A percentile compares a stretch with the other conserved stretches of the same genome.
Evolutionary conservation across 2,113 vertebrate species (phyloP).

Genomic region (Barbus barbus): DNA sequence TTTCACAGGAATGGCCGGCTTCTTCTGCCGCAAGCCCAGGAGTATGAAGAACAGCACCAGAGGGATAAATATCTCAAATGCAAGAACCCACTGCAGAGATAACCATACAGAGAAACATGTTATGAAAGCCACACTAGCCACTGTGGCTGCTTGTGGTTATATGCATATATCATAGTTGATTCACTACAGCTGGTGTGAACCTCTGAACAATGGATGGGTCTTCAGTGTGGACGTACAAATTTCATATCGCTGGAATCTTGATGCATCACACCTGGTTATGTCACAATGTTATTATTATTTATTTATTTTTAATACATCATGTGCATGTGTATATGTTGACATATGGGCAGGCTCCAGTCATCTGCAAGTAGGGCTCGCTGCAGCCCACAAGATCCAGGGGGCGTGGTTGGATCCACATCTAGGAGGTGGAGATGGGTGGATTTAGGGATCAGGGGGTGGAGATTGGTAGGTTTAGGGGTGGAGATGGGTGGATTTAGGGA

Average conservation of each 20-base stretch:
- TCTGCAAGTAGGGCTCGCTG: too few species aligned
- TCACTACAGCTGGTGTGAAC: neutral
- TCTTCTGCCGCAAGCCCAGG: slow-evolving; percentile 92
- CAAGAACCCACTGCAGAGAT: slow-evolving; percentile 87
- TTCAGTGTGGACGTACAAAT: neutral
- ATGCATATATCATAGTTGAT: neutral
- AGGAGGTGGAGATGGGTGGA: too few species aligned
- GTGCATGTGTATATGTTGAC: neutral
- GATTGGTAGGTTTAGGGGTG: too few species aligned
- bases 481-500: too few species aligned
- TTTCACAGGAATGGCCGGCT: slow-evolving; percentile 92
- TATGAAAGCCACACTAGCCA: neutral
- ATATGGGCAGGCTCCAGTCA: neutral
- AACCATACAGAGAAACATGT: slow-evolving; percentile 20
- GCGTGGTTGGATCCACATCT: too few species aligned
- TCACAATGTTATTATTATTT: neutral
- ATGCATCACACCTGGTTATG: slow-evolving; percentile 13
- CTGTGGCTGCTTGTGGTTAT: neutral
- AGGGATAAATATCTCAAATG: slow-evolving; percentile 96
- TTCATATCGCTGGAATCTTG: neutral
- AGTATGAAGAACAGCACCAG: slow-evolving; percentile 96
- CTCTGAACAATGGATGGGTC: neutral
- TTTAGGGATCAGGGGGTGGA: too few species aligned
- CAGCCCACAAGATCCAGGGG: too few species aligned
- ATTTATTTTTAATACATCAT: neutral